Percentiles rank a stretch among this genome's conserved stretches.
phyloP scores from a whole-genome alignment of 2,888 invertebrate genomes.

The Dione juno region DNA sequence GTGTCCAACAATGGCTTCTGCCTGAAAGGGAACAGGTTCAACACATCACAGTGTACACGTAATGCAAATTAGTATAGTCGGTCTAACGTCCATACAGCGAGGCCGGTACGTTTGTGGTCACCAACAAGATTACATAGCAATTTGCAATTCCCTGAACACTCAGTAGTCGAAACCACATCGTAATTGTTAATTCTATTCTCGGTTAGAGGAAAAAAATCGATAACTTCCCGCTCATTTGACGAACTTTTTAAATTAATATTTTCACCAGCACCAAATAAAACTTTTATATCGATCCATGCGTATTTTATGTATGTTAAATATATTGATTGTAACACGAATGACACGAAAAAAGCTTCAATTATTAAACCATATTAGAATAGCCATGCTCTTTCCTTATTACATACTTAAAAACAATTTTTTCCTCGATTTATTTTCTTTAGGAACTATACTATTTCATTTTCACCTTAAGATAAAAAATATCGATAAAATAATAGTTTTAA shows the following conservation, averaged over 20 bases:
- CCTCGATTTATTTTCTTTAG: not conserved
- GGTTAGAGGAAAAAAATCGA: not conserved
- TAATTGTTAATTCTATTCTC: not conserved
- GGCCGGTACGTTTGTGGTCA: constrained; percentile 4
- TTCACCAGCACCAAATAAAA: not conserved
- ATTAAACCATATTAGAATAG: not conserved
- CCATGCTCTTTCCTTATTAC: constrained; percentile 11
- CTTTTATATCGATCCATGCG: not conserved
- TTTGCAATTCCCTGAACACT: not conserved
- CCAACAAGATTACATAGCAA: not conserved
- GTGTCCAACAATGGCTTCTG: not conserved
- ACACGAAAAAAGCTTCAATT: not conserved
- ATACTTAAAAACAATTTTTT: not conserved
- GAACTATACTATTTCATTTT: too few relatives aligned
- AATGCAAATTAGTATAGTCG: constrained; percentile 6
- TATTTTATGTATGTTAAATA: not conserved
- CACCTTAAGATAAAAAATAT: not conserved
- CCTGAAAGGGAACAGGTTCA: constrained; percentile 13
- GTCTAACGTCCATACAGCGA: not conserved
- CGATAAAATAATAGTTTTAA: constrained; percentile 7
- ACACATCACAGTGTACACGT: constrained; percentile 17
- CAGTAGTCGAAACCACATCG: not conserved
- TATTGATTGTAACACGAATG: constrained; percentile 3
- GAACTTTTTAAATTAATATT: not conserved
- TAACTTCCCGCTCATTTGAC: not conserved